Conservation (phyloP, 2,113 vertebrate species). For the Aldabrachelys gigantea region DNA sequence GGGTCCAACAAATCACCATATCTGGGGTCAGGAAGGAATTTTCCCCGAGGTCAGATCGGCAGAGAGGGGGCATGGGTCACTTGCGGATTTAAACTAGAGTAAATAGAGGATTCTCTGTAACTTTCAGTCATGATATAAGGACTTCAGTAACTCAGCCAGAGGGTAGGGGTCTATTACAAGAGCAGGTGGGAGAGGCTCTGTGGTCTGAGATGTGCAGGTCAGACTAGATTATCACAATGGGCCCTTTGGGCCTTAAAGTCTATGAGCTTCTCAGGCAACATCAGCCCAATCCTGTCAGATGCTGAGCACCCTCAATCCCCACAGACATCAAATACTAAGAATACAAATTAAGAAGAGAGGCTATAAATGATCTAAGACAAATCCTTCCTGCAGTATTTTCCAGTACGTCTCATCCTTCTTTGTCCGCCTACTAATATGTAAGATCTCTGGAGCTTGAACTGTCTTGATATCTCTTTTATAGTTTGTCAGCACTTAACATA, state of each 20-base stretch:
- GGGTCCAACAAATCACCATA: neutral
- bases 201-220: neutral
- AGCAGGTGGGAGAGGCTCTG: neutral
- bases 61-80: neutral
- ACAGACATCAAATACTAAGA: neutral
- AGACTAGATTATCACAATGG: neutral
- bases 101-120: neutral
- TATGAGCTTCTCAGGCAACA: neutral
- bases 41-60: neutral
- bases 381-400: neutral
- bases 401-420: neutral
- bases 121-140: neutral
- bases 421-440: neutral
- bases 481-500: neutral
- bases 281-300: neutral
- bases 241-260: neutral
- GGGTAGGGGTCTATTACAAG: neutral
- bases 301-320: neutral
- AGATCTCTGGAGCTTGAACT: neutral
- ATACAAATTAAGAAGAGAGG: neutral
- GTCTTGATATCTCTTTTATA: neutral
- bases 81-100: neutral
- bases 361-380: neutral
- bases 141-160: neutral
- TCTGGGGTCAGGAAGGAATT: neutral